Evolutionary conservation across 2,797 vertebrate species (phyloP).

Genomic region (Gallinago nigripennis): DNA sequence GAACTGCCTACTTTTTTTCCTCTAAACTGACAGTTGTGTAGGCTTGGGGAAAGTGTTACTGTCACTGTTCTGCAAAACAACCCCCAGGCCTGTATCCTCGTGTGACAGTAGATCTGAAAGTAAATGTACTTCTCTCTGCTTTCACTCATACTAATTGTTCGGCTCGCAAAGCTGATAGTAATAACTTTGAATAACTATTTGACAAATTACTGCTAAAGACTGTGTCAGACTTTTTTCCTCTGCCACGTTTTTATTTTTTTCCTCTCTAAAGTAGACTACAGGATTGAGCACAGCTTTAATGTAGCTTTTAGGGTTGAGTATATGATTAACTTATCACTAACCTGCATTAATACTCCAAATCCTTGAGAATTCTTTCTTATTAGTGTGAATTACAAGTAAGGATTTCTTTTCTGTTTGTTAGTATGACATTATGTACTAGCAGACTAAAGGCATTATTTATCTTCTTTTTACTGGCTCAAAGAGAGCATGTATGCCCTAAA

Average conservation of each 20-base stretch:
- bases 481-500: not conserved
- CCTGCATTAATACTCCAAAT: not conserved
- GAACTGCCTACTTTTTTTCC: constrained; percentile 49
- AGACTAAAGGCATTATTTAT: not conserved
- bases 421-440: not conserved
- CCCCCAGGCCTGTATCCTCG: constrained; percentile 33
- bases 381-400: not conserved
- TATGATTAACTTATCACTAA: not conserved
- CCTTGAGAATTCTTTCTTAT: not conserved
- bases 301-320: not conserved
- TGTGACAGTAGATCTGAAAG: constrained; percentile 44
- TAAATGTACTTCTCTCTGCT: constrained; percentile 33
- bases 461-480: not conserved
- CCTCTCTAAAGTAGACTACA: not conserved
- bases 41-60: constrained; percentile 64
- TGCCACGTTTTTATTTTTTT: not conserved
- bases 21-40: constrained; percentile 66
- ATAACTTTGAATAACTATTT: constrained; percentile 38
- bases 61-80: constrained; percentile 62
- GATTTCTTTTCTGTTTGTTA: not conserved
- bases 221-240: not conserved
- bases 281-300: not conserved
- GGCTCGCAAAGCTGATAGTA: constrained; percentile 37
- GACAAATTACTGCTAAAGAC: constrained; percentile 15
- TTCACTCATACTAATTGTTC: constrained; percentile 61